Evolutionary conservation across 2,797 vertebrate genomes (phyloP).

Genomic region (Myioborus melanocephalus): DNA sequence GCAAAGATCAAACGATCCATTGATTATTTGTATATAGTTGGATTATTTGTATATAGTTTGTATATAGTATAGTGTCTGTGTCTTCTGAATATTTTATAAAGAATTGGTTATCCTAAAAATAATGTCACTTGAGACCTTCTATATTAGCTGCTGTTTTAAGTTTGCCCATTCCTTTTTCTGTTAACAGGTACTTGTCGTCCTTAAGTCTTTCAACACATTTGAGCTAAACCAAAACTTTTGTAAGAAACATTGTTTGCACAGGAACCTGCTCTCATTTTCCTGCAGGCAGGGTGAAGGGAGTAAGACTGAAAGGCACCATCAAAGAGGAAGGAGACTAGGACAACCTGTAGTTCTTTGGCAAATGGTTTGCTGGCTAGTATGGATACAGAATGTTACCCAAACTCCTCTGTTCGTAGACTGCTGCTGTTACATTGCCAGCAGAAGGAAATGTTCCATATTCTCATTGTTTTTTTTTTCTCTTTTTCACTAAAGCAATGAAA

Average conservation of each 20-base stretch:
- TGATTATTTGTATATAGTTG: background rate
- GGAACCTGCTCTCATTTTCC: background rate
- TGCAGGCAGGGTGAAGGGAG: background rate
- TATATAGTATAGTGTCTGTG: background rate
- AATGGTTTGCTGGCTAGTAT: background rate
- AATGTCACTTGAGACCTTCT: background rate
- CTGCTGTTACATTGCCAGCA: background rate
- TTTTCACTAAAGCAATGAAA: background rate
- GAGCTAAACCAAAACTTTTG: background rate
- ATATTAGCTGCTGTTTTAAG: background rate
- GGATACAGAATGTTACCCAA: background rate
- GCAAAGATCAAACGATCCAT: background rate
- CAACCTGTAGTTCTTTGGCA: background rate
- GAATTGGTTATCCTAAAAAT: background rate
- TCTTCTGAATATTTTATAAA: background rate
- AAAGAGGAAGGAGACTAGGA: background rate
- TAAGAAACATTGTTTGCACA: background rate
- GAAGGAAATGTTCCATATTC: background rate
- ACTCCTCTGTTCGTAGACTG: background rate
- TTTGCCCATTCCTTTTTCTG: background rate
- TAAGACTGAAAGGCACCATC: background rate
- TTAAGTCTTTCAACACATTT: background rate
- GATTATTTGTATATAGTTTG: background rate
- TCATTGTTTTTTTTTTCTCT: background rate
- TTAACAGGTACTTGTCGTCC: background rate